Conservation (phyloP, 2,888 invertebrate species). For the Pecten maximus region DNA sequence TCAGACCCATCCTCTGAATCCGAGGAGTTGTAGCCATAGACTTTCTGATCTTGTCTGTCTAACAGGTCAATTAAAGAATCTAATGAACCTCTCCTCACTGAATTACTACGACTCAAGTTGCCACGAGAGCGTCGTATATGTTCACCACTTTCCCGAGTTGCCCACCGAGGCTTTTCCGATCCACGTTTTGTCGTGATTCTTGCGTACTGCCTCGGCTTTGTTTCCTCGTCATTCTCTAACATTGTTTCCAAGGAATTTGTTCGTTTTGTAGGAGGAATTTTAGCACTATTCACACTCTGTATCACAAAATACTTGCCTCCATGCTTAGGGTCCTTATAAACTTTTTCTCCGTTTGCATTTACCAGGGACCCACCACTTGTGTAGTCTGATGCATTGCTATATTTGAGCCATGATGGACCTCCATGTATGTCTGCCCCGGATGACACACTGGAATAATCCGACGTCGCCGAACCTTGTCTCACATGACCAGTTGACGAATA, state of each 20-base stretch:
- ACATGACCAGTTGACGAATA: slow-evolving; percentile 40
- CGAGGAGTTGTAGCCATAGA: slow-evolving; percentile 72
- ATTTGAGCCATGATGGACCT: slow-evolving; percentile 37
- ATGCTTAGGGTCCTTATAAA: slow-evolving; percentile 49
- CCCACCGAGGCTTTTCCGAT: background rate
- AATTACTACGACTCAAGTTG: slow-evolving; percentile 60
- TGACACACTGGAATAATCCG: slow-evolving; percentile 63
- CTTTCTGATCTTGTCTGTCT: slow-evolving; percentile 71
- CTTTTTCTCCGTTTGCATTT: slow-evolving; percentile 30
- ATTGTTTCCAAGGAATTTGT: slow-evolving; percentile 73
- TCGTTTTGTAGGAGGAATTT: slow-evolving; percentile 55
- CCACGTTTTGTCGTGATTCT: background rate
- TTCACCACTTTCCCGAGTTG: slow-evolving; percentile 56
- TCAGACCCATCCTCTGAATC: slow-evolving; percentile 79
- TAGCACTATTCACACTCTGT: slow-evolving; percentile 58
- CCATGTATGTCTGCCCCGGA: slow-evolving; percentile 44
- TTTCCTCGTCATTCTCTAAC: slow-evolving; percentile 55
- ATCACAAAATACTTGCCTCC: slow-evolving; percentile 73
- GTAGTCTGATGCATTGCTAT: slow-evolving; percentile 47
- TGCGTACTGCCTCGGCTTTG: slow-evolving; percentile 45
- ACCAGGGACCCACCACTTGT: slow-evolving; percentile 48
- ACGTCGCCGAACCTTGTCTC: slow-evolving; percentile 49
- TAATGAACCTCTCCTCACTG: slow-evolving; percentile 84
- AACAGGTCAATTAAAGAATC: slow-evolving; percentile 85
- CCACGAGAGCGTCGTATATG: slow-evolving; percentile 58